Conservation (phyloP, 2,113 vertebrate species). For the Coregonus clupeaformis region DNA sequence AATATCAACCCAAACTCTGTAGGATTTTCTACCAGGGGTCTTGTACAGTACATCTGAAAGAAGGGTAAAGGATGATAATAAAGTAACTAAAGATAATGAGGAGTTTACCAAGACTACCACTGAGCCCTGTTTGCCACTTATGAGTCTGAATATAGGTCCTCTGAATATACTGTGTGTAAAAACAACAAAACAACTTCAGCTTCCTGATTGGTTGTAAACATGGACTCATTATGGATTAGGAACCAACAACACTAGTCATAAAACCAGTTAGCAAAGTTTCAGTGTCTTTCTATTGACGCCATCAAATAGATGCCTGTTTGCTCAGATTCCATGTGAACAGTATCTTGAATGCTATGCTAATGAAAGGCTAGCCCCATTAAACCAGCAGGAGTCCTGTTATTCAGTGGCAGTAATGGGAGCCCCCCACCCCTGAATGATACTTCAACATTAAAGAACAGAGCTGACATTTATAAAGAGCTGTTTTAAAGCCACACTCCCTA, state of each 20-base stretch:
- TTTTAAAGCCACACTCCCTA: constrained; percentile 26
- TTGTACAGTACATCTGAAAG: too few relatives aligned
- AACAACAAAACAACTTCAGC: too few relatives aligned
- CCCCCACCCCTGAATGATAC: constrained; percentile 25
- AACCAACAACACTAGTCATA: not conserved
- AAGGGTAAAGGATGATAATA: too few relatives aligned
- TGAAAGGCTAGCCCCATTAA: constrained; percentile 32
- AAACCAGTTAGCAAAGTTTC: not conserved
- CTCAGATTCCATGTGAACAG: constrained; percentile 18
- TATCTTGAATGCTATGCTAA: constrained; percentile 13
- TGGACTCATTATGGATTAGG: not conserved
- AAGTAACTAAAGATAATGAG: too few relatives aligned
- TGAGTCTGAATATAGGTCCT: not conserved
- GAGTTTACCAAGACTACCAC: too few relatives aligned
- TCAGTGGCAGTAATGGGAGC: constrained; percentile 20
- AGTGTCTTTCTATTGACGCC: constrained; percentile 21
- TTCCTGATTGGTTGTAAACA: not conserved
- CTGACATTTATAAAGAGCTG: constrained; percentile 48
- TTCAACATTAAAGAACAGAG: constrained; percentile 35
- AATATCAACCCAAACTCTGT: too few relatives aligned
- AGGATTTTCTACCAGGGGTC: too few relatives aligned
- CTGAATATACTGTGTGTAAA: too few relatives aligned
- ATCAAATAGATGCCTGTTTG: constrained; percentile 15
- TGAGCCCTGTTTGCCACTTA: not conserved
- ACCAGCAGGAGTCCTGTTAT: constrained; percentile 39